Evolutionary conservation across 37 sponge, comb jelly and placozoan genomes (phyloP).

Genomic region (Geodia barretti): DNA sequence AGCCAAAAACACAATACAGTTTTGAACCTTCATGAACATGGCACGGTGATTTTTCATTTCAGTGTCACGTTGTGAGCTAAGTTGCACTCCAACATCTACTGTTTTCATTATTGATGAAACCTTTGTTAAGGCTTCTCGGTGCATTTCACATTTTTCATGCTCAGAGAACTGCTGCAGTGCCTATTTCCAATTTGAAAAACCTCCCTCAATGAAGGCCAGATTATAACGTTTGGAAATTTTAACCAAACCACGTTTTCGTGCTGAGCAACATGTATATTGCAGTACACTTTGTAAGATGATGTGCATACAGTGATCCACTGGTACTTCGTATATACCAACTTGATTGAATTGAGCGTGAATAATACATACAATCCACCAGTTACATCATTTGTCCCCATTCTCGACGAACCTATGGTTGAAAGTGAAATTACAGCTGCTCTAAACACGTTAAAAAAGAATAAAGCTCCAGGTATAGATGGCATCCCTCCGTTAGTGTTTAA

Average conservation of each 20-base stretch:
- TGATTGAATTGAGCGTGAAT: constrained; percentile 2
- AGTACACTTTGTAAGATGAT: constrained; percentile 12
- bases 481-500: neutral
- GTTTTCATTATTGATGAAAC: neutral
- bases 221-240: constrained; percentile 8
- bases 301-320: constrained; percentile 16
- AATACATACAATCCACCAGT: no score
- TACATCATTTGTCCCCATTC: neutral
- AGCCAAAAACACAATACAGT: constrained; percentile 28
- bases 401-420: neutral
- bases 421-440: neutral
- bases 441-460: neutral
- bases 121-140: neutral
- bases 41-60: constrained; percentile 16
- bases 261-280: constrained; percentile 3
- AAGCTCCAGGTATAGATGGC: constrained; percentile 4
- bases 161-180: constrained; percentile 9
- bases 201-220: neutral
- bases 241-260: neutral
- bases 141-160: constrained; percentile 17
- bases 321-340: no score
- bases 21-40: constrained; percentile 46
- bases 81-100: constrained; percentile 13
- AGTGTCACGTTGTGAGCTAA: constrained; percentile 17
- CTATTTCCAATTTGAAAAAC: constrained; percentile 5